phyloP scores from a whole-genome alignment of 2,797 vertebrate species.

The Pipistrellus pygmaeus region DNA sequence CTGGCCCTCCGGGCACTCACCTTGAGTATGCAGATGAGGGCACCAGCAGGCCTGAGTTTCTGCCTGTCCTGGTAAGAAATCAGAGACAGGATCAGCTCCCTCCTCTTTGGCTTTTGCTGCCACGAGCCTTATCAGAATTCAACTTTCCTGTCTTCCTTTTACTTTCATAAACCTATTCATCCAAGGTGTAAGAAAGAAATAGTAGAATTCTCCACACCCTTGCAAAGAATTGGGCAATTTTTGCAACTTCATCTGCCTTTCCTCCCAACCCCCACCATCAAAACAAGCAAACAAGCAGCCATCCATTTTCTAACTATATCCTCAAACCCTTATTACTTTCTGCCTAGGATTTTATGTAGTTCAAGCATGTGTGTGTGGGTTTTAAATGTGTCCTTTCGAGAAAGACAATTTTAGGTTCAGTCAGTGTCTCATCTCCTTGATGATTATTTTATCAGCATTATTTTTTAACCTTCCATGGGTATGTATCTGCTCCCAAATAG shows the following conservation, averaged over 20 bases:
- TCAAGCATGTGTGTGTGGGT: not conserved
- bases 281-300: not conserved
- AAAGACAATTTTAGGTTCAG: not conserved
- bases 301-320: not conserved
- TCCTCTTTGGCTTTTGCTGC: not conserved
- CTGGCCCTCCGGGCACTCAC: accelerated
- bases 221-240: not conserved
- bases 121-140: not conserved
- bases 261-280: not conserved
- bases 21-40: not conserved
- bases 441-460: slow-evolving; percentile 62
- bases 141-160: not conserved
- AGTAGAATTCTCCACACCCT: not conserved
- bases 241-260: not conserved
- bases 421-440: slow-evolving; percentile 48
- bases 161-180: not conserved
- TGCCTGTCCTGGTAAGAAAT: not conserved
- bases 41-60: not conserved
- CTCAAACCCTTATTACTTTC: not conserved
- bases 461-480: not conserved
- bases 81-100: no score
- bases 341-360: not conserved
- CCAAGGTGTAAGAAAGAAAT: not conserved
- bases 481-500: slow-evolving; percentile 32
- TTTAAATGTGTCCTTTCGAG: slow-evolving; percentile 21